phyloP scores from a whole-genome alignment of 2,797 vertebrate species.

The Meda fulgida region DNA sequence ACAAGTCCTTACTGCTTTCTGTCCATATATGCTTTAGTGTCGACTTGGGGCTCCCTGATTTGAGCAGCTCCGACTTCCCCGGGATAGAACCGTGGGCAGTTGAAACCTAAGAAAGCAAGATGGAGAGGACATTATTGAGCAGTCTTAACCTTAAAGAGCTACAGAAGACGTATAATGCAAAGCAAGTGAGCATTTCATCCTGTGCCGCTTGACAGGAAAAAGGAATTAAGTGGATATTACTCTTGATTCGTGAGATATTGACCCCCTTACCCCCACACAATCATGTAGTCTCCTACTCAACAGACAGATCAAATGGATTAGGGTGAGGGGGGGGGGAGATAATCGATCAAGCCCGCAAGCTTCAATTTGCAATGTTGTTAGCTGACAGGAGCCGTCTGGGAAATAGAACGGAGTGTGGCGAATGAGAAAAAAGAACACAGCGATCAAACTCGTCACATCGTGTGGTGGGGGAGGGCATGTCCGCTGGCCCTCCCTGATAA shows the following conservation, averaged over 20 bases:
- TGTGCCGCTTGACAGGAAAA: constrained; percentile 30
- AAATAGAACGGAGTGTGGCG: constrained; percentile 54
- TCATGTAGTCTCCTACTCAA: constrained; percentile 50
- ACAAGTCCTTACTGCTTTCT: constrained; percentile 97
- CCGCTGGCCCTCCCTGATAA: constrained; percentile 59
- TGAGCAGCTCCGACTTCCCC: constrained; percentile 89
- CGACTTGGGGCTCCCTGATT: constrained; percentile 92
- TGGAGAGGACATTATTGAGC: constrained; percentile 62
- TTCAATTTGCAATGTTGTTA: constrained; percentile 65
- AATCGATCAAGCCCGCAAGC: constrained; percentile 62
- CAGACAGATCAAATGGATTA: constrained; percentile 65
- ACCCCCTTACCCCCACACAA: constrained; percentile 57
- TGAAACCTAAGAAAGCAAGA: constrained; percentile 80
- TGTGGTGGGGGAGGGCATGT: constrained; percentile 47
- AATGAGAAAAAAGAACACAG: constrained; percentile 60
- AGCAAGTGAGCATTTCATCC: constrained; percentile 45
- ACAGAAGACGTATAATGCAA: constrained; percentile 38
- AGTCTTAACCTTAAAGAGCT: constrained; percentile 13
- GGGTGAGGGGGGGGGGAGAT: constrained; percentile 36
- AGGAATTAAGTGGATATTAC: constrained; percentile 59
- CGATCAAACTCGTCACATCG: constrained; percentile 58
- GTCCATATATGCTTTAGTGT: constrained; percentile 98
- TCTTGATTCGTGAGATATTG: constrained; percentile 64
- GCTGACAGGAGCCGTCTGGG: constrained; percentile 58
- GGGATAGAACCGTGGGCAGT: constrained; percentile 86